Conservation (phyloP, 2,113 vertebrate genomes). For the Pantherophis guttatus region DNA sequence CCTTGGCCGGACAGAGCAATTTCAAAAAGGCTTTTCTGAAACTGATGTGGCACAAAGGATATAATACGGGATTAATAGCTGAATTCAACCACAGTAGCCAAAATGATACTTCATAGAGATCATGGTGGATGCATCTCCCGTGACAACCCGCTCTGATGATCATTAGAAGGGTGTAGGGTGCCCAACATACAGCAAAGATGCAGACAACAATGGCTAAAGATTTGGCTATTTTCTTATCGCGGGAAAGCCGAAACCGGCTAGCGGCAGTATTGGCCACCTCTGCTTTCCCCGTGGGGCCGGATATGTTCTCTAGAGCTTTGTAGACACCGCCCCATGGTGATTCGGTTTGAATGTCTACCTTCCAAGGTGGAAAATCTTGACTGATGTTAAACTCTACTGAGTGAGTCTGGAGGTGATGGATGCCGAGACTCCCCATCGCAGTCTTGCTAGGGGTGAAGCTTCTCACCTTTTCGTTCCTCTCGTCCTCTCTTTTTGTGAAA, state of each 20-base stretch:
- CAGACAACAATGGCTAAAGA: slow-evolving; percentile 74
- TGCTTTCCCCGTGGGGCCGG: slow-evolving; percentile 13
- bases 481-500: slow-evolving; percentile 61
- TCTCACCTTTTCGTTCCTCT: slow-evolving; percentile 29
- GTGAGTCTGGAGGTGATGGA: slow-evolving; percentile 36
- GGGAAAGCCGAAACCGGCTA: slow-evolving; percentile 66
- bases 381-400: slow-evolving; percentile 26
- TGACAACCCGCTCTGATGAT: slow-evolving; percentile 75
- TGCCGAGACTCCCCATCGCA: slow-evolving; percentile 22
- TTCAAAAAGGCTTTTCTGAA: slow-evolving; percentile 75
- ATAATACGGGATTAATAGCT: slow-evolving; percentile 74
- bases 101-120: slow-evolving; percentile 74
- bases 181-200: slow-evolving; percentile 75
- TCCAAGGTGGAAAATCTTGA: slow-evolving; percentile 62
- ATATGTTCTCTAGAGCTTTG: slow-evolving; percentile 39
- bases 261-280: slow-evolving; percentile 52
- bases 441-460: slow-evolving; percentile 24
- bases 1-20: slow-evolving; percentile 70
- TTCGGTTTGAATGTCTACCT: slow-evolving; percentile 49
- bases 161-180: slow-evolving; percentile 74
- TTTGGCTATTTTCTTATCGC: slow-evolving; percentile 74
- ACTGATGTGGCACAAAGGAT: slow-evolving; percentile 72
- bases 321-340: slow-evolving; percentile 27
- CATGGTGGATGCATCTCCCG: slow-evolving; percentile 64
- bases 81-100: slow-evolving; percentile 78